Evolutionary conservation across 2,797 vertebrate species (phyloP).

Genomic region (Pangasius mekongensis): DNA sequence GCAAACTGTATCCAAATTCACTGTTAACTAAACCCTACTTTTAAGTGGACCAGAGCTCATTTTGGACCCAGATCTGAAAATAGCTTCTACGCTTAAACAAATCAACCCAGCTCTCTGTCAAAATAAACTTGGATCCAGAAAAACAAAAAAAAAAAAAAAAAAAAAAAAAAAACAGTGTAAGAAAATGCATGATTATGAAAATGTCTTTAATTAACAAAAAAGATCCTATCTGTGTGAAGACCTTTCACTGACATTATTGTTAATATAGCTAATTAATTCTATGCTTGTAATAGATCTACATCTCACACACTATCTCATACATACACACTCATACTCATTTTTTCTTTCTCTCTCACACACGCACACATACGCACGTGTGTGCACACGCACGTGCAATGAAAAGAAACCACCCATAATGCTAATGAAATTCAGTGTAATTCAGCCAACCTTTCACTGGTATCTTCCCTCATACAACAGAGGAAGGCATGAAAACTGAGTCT

Average conservation of each 20-base stretch:
- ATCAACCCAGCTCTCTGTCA: too few relatives aligned
- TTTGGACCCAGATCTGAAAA: neutral
- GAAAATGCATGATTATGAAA: neutral
- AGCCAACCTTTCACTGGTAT: neutral
- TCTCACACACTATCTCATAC: neutral
- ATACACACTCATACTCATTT: neutral
- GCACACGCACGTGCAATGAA: neutral
- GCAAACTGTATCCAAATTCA: neutral
- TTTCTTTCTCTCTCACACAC: neutral
- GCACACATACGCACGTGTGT: neutral
- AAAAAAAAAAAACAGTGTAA: neutral
- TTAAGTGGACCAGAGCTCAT: neutral
- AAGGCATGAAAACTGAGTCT: conserved; percentile 12
- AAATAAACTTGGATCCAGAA: neutral
- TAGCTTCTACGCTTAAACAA: neutral
- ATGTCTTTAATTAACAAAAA: neutral
- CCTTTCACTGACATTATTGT: neutral
- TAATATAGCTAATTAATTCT: neutral
- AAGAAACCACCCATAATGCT: neutral
- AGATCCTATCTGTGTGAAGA: neutral
- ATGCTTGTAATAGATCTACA: neutral
- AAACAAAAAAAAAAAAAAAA: too few relatives aligned
- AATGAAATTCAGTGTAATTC: conserved; percentile 14
- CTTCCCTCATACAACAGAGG: conserved; percentile 15
- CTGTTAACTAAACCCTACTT: neutral